These are phyloP conservation scores for Hiodon tergisus DNA, from an alignment of 2,113 vertebrate genomes.

Conservation along the genomic window DNA sequence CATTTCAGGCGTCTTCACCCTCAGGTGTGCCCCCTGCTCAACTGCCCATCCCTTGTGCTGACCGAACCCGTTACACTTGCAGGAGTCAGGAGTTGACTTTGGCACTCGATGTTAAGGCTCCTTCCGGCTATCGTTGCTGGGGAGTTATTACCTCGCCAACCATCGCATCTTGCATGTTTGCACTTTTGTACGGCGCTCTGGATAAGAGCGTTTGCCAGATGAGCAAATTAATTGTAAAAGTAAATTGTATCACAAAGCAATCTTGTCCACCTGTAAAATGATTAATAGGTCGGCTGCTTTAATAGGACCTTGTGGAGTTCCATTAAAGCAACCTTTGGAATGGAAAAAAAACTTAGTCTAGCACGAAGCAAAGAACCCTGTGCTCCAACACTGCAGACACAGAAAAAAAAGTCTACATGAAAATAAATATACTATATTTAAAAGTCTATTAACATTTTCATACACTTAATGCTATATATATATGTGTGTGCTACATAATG, in stretches of 20 bases:
- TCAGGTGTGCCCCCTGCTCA: constrained; percentile 30
- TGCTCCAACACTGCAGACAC: neutral
- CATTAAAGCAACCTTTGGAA: neutral
- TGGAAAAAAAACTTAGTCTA: neutral
- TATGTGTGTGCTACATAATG: neutral
- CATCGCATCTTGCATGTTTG: too few species aligned
- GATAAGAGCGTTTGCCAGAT: too few species aligned
- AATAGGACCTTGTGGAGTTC: neutral
- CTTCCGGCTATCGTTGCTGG: too few species aligned
- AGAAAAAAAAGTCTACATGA: too few species aligned
- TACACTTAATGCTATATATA: neutral
- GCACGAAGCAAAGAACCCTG: neutral
- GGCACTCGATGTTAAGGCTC: neutral
- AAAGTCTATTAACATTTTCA: too few species aligned
- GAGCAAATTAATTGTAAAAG: neutral
- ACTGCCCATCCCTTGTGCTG: neutral
- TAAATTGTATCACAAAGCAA: neutral
- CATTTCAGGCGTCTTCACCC: constrained; percentile 51
- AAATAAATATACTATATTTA: too few species aligned
- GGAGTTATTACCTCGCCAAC: too few species aligned
- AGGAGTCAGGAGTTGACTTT: neutral
- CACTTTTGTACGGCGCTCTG: too few species aligned
- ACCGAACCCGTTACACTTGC: neutral
- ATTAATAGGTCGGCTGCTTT: neutral
- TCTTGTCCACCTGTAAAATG: neutral